Evolutionary conservation across 1,140 invertebrate genomes (phyloP).

Genomic region (Notospermus geniculatus): DNA sequence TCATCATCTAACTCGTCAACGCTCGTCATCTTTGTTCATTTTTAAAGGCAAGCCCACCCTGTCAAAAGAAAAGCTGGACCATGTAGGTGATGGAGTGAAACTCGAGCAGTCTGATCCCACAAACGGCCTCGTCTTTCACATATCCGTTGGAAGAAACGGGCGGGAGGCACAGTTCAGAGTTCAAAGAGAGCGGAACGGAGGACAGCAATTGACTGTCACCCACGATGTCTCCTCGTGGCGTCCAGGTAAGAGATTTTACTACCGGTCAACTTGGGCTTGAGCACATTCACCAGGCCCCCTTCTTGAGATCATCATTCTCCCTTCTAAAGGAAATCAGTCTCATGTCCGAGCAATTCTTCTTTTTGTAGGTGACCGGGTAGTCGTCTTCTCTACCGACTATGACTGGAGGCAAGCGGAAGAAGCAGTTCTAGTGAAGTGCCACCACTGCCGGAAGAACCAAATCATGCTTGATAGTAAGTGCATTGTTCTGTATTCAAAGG

Average conservation of each 20-base stretch:
- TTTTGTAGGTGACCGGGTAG: slow-evolving; percentile 29
- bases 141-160: too few relatives aligned
- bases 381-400: slow-evolving; percentile 35
- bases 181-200: too few relatives aligned
- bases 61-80: too few relatives aligned
- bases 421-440: slow-evolving; percentile 24
- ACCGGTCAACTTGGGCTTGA: background rate
- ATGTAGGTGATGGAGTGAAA: too few relatives aligned
- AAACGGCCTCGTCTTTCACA: too few relatives aligned
- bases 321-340: slow-evolving; percentile 14
- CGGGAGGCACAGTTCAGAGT: too few relatives aligned
- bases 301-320: background rate
- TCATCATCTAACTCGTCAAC: too few relatives aligned
- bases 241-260: background rate
- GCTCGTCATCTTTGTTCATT: too few relatives aligned
- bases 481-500: too few relatives aligned
- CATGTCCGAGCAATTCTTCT: slow-evolving; percentile 10
- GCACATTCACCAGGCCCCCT: background rate
- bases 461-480: slow-evolving; percentile 28
- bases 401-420: slow-evolving; percentile 36
- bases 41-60: too few relatives aligned
- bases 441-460: slow-evolving; percentile 22
- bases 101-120: too few relatives aligned
- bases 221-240: background rate
- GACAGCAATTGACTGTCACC: background rate